Evolutionary conservation across 2,888 invertebrate genomes (phyloP), one percentile per base, ranked within the genome.

Genomic region (Petrolisthes cinctipes): DNA sequence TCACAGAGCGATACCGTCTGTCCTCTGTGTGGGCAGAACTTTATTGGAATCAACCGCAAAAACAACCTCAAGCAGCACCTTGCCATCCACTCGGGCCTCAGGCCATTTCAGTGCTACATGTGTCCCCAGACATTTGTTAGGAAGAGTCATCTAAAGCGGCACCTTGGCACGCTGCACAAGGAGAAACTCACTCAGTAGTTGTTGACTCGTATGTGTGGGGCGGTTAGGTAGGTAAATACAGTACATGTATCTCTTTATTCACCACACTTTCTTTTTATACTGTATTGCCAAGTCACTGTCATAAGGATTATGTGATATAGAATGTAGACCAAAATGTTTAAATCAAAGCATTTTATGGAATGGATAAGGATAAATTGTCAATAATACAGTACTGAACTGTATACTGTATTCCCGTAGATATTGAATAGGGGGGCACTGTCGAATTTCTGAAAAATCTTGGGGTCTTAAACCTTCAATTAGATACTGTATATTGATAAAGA

Each of bases 1-100:
- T 71, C 83, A 56, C 73, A 68, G 87, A 87, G 84, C 57, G 87
- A 87, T 57, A 68, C 87, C 73, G 83, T 84, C 80, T 87, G 87
- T 71, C 80, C 68, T 53, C 57, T 87, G 83, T 87, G 87, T 53
- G 83, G 87, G 14, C 83, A 87, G 83, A 87, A 87, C 87, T 87
- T 87, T 87, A 66, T 71, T 54, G 87, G 87, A 57, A 71, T 56
- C 87, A 87, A 87, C 87, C 83, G 87, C 79, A 87, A 80, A 87
- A 87, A 87, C 87, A 87, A 87, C 86, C 83, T 87, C 51, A 87
- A 87, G 80, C 86, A 87, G 51, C 87, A 87, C 75, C 79, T 87
- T 37, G 87, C 84, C 87, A 84, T 87, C 83, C 86, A 87, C 83
- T 83, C 86, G 37, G 86, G 86, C 68, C 51, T 83, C 57, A 87